Evolutionary conservation across 2,113 vertebrate genomes (phyloP), one percentile per base, ranked within the genome.

Genomic region (Oncorhynchus masou): DNA sequence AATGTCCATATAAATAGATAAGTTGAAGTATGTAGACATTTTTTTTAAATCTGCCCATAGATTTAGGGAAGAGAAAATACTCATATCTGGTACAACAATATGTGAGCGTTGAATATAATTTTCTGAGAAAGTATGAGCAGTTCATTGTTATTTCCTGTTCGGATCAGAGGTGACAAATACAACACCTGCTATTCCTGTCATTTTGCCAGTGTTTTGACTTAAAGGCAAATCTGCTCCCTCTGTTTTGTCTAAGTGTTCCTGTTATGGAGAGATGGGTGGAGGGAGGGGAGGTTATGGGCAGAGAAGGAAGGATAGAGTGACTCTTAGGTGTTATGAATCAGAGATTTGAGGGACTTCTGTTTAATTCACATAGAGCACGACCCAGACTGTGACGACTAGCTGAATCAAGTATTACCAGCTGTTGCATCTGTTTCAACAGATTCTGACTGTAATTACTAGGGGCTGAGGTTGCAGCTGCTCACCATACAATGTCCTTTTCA

Each of bases 151-250:
- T 83, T 86, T 85, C 85, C 84, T 84, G 85, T 79, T 90, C 54
- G 59, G 77, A 86, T 91, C 81, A 88, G 81, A 22, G 34, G 83
- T 79, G 85, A 88, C 84, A 76, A 90, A 81, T 79, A 80, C 73
- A 77, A 86, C 81, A 88, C 39, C 39, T 74, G 66, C 20, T 87
- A 86, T 45, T 45, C 9, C 8, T 11, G 9, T 45, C 39, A 89
- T 90, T 88, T 87, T 80, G 89, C 88, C 80, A 83, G 39, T 45
- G 39, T 85, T 87, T 91, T 85, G 81, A 83, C 72, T 82, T 85
- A 76, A 45, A 45, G 39, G 87, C 82, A 84, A 82, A 81, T 48
- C 77, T 11, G 49, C 79, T 82, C 80, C 83, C 74, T 84, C 76
- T 89, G 85, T 89, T 90, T 87, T 83, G 88, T 45, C 39, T 11